A percentile compares a stretch with the other conserved stretches of the same genome.
Conservation (phyloP, 2,888 invertebrate genomes). For the Coremacera marginata region DNA sequence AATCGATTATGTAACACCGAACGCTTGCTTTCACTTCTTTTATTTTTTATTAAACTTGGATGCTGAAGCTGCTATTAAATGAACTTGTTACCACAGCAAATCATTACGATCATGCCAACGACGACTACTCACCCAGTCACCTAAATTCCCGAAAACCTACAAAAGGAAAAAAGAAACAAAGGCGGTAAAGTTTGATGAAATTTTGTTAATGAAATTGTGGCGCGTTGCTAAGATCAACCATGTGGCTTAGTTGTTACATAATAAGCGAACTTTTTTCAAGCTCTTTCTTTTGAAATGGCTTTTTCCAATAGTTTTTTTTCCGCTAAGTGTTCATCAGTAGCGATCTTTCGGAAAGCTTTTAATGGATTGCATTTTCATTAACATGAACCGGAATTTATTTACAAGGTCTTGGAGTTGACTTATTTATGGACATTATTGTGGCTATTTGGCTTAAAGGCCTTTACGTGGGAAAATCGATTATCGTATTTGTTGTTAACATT, state of each 20-base stretch:
- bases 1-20: conserved; percentile 7
- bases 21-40: conserved; percentile 21
- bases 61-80: conserved; percentile 1
- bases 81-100: conserved; percentile 42
- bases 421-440: neutral
- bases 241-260: conserved; percentile 4
- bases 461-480: conserved; percentile 10
- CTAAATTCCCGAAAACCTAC: conserved; percentile 51
- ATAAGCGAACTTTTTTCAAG: conserved; percentile 3
- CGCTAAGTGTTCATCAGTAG: neutral
- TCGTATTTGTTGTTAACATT: neutral
- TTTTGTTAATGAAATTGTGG: conserved; percentile 62
- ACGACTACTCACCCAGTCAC: conserved; percentile 43
- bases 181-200: conserved; percentile 52
- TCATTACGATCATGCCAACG: conserved; percentile 34
- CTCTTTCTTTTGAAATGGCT: neutral
- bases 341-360: neutral
- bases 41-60: neutral
- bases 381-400: conserved; percentile 33
- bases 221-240: neutral
- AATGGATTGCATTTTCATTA: conserved; percentile 34
- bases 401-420: too few relatives aligned
- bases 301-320: neutral
- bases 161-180: neutral
- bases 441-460: neutral